Base-by-base conservation (phyloP, 2,888 invertebrate genomes). In the Apamea epomidion region DNA sequence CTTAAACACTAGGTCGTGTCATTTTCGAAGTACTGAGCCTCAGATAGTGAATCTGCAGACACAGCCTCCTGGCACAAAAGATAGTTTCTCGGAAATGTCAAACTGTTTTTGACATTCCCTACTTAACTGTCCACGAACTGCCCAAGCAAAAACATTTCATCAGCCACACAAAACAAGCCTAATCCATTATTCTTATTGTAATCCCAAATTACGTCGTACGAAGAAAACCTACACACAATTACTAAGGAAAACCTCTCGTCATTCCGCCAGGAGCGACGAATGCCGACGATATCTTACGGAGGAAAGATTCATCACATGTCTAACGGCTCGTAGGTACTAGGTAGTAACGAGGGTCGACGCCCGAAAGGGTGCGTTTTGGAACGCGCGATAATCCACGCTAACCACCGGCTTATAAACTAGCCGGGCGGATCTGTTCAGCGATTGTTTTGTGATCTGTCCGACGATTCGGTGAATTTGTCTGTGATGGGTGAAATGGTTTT, bases 331-430 rank as follows among this genome's bases (percentile, higher is more conserved):
- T 25, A 10, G 58, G 25, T 58, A 58, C 58, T 73, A 69, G 83
- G 81, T 87, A 73, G 74, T 86, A 86, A 87, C 85, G 82, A 87
- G 88, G 91, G 90, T 91, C 91, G 85, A 79, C 74, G 91, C 51
- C 83, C 80, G 82, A 90, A 91, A 89, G 91, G 91, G 91, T 91
- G 87, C 73, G 85, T 83, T 88, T 84, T 78, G 88, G 80, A 85
- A 85, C 81, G 82, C 83, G 87, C 71, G 90, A 89, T 91, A 91
- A 91, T 91, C 89, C 86, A 32, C 78, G 82, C 87, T 90, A 89
- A 90, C 89, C 87, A 86, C 72, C 70, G 83, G 83, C 86, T 87
- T 85, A 87, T 85, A 85, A 90, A 87, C 87, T 87, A 88, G 77
- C 76, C 81, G 42, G 70, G 37, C 62, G 76, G 83, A 85, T 88